Conservation (phyloP, 2,113 vertebrate genomes). For the Otolemur garnettii region DNA sequence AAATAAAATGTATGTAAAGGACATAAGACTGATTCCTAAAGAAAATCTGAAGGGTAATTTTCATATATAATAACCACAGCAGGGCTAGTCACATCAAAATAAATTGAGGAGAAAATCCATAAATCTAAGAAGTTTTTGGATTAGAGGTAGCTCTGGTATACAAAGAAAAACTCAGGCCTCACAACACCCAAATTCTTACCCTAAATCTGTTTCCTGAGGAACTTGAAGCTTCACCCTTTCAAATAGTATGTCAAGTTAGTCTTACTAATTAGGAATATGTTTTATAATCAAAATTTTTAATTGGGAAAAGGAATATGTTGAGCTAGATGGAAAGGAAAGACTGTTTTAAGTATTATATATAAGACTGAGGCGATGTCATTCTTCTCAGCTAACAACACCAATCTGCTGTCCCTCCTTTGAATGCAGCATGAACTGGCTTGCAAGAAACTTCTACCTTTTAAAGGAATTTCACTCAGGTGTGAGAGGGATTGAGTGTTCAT, state of each 20-base stretch:
- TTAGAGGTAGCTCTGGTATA: background rate
- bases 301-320: background rate
- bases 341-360: background rate
- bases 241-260: background rate
- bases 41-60: background rate
- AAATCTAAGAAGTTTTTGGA: background rate
- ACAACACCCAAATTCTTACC: background rate
- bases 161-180: background rate
- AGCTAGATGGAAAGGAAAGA: background rate
- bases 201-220: background rate
- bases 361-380: background rate
- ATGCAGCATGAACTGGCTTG: background rate
- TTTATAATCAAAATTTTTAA: background rate
- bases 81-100: background rate
- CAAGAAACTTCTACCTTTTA: background rate
- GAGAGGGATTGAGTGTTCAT: background rate
- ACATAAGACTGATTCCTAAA: background rate
- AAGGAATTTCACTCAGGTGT: background rate
- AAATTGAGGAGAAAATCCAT: background rate
- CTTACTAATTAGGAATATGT: background rate
- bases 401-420: background rate
- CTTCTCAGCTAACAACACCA: background rate
- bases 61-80: background rate
- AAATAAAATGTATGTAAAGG: background rate
- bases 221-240: background rate